Evolutionary conservation across 2,113 vertebrate genomes (phyloP), one percentile per base, ranked within the genome.

Genomic region (Equus quagga): DNA sequence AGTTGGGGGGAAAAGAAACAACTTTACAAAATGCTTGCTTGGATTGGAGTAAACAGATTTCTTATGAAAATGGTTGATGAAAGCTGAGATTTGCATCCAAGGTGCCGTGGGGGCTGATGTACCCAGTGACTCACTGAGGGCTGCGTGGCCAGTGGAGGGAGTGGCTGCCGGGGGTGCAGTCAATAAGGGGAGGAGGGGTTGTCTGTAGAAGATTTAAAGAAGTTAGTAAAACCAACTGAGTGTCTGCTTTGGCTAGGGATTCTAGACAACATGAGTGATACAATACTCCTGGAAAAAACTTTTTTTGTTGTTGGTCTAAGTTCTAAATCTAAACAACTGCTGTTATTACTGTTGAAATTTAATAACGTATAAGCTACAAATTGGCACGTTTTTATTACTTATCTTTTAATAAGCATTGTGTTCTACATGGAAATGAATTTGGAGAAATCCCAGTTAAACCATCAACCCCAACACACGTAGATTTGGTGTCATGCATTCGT

Each of bases 131-230:
- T 1, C 9, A 6, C 9, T 31, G 31, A 60, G 58, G n/a, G 2
- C 9, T 31, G 80, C 51, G 21, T 23, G 5, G 33, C 31, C 6
- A 17, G 24, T 65, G 46, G 12, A 24, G 17, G 51, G 44, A 28
- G 21, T 54, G 51, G 51, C 51, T 54, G 51, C 51, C 2, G 51
- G 13, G 31, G 28, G 14, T 13, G 19, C 3, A 36, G 14, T 72
- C 4, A 33, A 1, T 15, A 23, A 70, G 1, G 4, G 5, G 19
- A 56, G 1, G 10, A 23, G 5, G 4, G 17, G 51, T 7, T 11
- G 31, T 84, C 69, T 46, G 6, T 33, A 54, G 62, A 65, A 15
- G 36, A 62, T 62, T 86, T 76, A 19, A 33, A 93, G 26, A 33
- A 26, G 44, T 23, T 86, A 36, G 75, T 41, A 81, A 69, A 67